Conservation (phyloP, 2,113 vertebrate genomes). For the Percina caprodes region DNA sequence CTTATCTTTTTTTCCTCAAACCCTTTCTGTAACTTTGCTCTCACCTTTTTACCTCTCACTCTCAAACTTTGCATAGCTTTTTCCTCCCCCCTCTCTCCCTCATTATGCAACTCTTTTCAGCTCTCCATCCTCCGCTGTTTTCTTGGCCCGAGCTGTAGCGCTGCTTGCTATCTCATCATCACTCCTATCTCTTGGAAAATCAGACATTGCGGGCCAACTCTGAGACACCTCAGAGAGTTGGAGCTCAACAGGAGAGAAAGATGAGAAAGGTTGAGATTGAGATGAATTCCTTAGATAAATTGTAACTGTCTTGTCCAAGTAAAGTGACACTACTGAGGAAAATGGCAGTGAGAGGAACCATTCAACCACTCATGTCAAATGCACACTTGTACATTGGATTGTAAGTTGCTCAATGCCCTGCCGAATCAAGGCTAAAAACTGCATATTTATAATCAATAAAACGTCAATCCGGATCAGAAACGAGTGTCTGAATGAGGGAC, state of each 20-base stretch:
- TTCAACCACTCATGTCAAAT: conserved; percentile 8
- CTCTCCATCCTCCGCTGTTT: conserved; percentile 15
- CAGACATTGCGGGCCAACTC: conserved; percentile 31
- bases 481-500: conserved; percentile 10
- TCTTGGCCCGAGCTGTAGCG: conserved; percentile 44
- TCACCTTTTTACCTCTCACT: conserved; percentile 49
- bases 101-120: conserved; percentile 42
- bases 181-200: conserved; percentile 53
- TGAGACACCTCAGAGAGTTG: conserved; percentile 59
- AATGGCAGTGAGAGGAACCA: conserved; percentile 21
- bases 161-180: conserved; percentile 67
- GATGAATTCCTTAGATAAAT: conserved; percentile 54
- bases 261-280: conserved; percentile 40
- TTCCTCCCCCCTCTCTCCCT: background rate
- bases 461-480: background rate
- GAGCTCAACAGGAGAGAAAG: conserved; percentile 24
- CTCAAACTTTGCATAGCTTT: conserved; percentile 20
- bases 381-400: conserved; percentile 4
- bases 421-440: background rate
- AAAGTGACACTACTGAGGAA: conserved; percentile 37
- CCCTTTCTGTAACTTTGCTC: conserved; percentile 38
- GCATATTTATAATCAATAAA: conserved; percentile 1
- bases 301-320: conserved; percentile 23
- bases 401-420: background rate
- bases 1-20: conserved; percentile 13